These are phyloP conservation scores for Lithophane semibrunnea DNA, from an alignment of 2,888 invertebrate genomes.

Conservation along the genomic window DNA sequence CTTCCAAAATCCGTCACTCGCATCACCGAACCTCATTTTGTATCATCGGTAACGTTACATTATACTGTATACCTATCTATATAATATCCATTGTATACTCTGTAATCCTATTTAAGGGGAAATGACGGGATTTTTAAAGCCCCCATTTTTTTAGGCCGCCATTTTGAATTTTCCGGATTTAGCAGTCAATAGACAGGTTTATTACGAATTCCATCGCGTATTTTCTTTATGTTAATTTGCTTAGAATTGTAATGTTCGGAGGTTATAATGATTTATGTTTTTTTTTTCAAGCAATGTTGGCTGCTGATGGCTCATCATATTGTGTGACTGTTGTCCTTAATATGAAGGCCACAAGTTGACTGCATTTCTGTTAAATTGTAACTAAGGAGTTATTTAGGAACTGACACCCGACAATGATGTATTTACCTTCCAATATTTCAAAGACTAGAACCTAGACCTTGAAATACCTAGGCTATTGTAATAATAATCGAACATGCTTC, in stretches of 20 bases:
- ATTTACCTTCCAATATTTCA: background rate
- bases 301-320: background rate
- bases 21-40: constrained; percentile 61
- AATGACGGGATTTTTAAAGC: constrained; percentile 56
- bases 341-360: background rate
- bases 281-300: background rate
- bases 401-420: background rate
- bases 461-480: background rate
- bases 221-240: background rate
- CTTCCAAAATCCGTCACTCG: constrained; percentile 60
- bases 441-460: background rate
- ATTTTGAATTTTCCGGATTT: constrained; percentile 48
- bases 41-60: constrained; percentile 55
- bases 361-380: background rate
- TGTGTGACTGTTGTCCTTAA: background rate
- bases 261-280: background rate
- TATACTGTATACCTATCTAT: constrained; percentile 37
- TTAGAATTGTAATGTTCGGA: background rate
- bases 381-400: background rate
- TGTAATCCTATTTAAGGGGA: constrained; percentile 61
- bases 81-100: constrained; percentile 55
- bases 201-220: constrained; percentile 4
- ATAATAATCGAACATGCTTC: background rate
- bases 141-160: constrained; percentile 44
- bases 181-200: constrained; percentile 13